Evolutionary conservation across 1,140 invertebrate species (phyloP).

Genomic region (Cyclargus thomasi): DNA sequence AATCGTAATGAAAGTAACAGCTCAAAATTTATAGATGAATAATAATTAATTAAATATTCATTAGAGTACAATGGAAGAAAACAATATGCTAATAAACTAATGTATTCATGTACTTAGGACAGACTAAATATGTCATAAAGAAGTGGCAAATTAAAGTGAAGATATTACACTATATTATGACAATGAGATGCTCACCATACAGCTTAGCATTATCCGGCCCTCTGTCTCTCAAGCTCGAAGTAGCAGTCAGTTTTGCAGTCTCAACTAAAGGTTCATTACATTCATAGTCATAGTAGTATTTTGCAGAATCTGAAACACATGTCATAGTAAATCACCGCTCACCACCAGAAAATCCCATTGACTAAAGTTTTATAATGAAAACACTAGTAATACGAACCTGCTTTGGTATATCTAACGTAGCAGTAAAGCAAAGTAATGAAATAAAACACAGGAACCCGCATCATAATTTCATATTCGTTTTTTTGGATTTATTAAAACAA

Average conservation of each 20-base stretch:
- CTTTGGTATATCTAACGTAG: constrained; percentile 46
- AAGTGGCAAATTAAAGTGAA: too few species aligned
- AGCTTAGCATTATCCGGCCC: constrained; percentile 87
- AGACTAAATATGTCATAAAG: too few species aligned
- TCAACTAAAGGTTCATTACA: constrained; percentile 88
- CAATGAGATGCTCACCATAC: constrained; percentile 79
- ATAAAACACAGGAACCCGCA: constrained; percentile 54
- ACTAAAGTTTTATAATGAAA: not conserved
- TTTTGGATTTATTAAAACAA: constrained; percentile 30
- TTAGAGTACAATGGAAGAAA: not conserved
- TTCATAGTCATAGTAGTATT: constrained; percentile 81
- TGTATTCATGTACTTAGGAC: not conserved
- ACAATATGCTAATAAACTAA: not conserved
- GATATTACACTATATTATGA: too few species aligned
- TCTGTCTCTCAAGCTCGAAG: constrained; percentile 84
- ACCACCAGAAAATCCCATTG: not conserved
- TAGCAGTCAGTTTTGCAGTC: constrained; percentile 82
- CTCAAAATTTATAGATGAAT: not conserved
- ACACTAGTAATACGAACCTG: constrained; percentile 45
- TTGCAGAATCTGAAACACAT: constrained; percentile 51
- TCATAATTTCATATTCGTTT: constrained; percentile 66
- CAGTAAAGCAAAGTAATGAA: constrained; percentile 59
- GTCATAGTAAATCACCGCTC: not conserved
- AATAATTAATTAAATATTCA: not conserved
- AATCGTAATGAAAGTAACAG: not conserved